Evolutionary conservation across 2,888 invertebrate species (phyloP).

Genomic region (Hyposoter dolosus): DNA sequence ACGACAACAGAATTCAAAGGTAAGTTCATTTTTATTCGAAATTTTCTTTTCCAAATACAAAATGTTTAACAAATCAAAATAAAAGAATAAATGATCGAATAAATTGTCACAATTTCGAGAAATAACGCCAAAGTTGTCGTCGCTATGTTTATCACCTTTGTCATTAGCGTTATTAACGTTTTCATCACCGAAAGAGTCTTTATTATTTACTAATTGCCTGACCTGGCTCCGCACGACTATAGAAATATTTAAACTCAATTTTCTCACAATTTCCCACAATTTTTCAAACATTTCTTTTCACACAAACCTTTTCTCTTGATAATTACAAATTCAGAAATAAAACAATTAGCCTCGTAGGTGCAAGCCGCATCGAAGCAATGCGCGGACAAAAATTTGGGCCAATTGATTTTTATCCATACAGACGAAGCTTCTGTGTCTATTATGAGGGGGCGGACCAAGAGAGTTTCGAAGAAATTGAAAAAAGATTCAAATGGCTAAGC

Average conservation of each 20-base stretch:
- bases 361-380: too few species aligned
- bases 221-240: too few species aligned
- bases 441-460: not conserved
- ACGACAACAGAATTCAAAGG: not conserved
- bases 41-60: not conserved
- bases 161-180: not conserved
- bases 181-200: not conserved
- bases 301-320: too few species aligned
- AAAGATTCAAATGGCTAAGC: slow-evolving; percentile 29
- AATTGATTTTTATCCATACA: not conserved
- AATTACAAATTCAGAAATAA: too few species aligned
- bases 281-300: too few species aligned
- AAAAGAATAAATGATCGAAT: not conserved
- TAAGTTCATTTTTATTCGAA: not conserved
- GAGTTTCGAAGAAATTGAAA: not conserved
- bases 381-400: too few species aligned
- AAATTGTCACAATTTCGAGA: not conserved
- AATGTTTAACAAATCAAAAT: not conserved
- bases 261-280: too few species aligned
- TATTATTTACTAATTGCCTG: not conserved
- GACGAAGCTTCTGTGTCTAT: not conserved
- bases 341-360: too few species aligned
- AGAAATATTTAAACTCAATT: too few species aligned
- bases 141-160: not conserved
- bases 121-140: not conserved